Conservation (phyloP, 1,140 invertebrate species). For the Calycopis cecrops region DNA sequence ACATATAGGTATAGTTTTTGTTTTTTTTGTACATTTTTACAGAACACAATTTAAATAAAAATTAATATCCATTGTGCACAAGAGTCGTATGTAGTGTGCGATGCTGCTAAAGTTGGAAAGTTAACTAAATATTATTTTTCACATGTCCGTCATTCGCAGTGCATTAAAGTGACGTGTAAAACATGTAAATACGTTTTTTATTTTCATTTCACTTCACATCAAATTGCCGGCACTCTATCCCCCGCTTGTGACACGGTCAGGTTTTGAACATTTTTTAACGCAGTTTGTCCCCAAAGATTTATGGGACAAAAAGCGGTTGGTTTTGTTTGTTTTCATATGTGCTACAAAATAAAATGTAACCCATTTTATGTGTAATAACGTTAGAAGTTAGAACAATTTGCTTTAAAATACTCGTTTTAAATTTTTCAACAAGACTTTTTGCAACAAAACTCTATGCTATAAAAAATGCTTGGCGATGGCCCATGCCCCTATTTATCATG, state of each 20-base stretch:
- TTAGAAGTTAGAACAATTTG: too few relatives aligned
- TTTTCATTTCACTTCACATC: slow-evolving; percentile 25
- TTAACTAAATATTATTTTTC: slow-evolving; percentile 28
- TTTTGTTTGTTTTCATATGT: slow-evolving; percentile 18
- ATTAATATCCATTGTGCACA: too few relatives aligned
- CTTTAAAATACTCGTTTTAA: too few relatives aligned
- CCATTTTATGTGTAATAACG: too few relatives aligned
- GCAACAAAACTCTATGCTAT: too few relatives aligned
- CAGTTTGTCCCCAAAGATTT: slow-evolving; percentile 22
- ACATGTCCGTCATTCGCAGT: slow-evolving; percentile 26
- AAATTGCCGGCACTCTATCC: slow-evolving; percentile 27
- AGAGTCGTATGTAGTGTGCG: background rate
- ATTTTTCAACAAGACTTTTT: too few relatives aligned
- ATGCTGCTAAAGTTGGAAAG: background rate
- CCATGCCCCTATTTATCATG: too few relatives aligned
- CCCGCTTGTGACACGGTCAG: slow-evolving; percentile 25
- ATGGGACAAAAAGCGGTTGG: slow-evolving; percentile 17
- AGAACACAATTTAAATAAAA: too few relatives aligned
- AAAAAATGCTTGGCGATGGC: too few relatives aligned
- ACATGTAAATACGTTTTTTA: slow-evolving; percentile 25
- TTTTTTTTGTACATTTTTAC: too few relatives aligned
- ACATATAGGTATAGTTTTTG: too few relatives aligned
- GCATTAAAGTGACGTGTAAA: slow-evolving; percentile 32
- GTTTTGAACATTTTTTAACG: slow-evolving; percentile 25
- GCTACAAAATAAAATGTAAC: too few relatives aligned